Base-by-base conservation (phyloP, 2,797 vertebrate species). In the Lemur catta region DNA sequence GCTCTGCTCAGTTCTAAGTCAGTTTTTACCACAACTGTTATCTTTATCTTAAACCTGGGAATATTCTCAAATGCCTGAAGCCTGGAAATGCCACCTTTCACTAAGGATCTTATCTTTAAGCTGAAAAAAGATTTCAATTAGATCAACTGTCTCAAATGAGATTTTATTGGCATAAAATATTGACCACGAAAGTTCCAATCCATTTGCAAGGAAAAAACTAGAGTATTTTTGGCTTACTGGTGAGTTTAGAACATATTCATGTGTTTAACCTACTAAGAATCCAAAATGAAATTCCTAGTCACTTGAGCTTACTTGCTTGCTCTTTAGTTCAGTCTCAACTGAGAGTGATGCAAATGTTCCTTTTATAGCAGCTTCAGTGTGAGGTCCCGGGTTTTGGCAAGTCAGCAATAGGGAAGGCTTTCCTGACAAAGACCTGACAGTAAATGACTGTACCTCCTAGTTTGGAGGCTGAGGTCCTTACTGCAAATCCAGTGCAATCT, bases 1-100 rank as follows among this genome's bases (percentile, higher is more conserved):
- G 96, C 96, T 96, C 98, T 98, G 97, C 96, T 98, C 97, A 95
- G 95, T 76, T 98, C 95, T 97, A 75, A 94, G 88, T 94, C 87
- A 88, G 93, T 91, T 96, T 97, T 96, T 89, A 88, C 86, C 94
- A 94, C 95, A 93, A 93, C 89, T 95, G 95, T 94, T 96, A 92
- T 87, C 95, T 97, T 95, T 91, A 84, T 93, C 84, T 97, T 79
- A 96, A 96, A 95, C 86, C 95, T 97, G 86, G 95, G 98, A 97
- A 96, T 94, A 74, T 79, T 95, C 57, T 84, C 75, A 94, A 95
- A 50, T 3, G 7, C 65, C 92, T 97, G 48, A 84, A 96, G 96
- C 78, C 65, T 93, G 52, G 87, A 94, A 95, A 91, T 75, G 72
- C 26, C 86, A 96, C 59, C 20, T 95, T 91, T 75, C 33, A 38